Evolutionary conservation across 1,140 invertebrate species (phyloP), one percentile per base, ranked within the genome.

Genomic region (Hirudo medicinalis): DNA sequence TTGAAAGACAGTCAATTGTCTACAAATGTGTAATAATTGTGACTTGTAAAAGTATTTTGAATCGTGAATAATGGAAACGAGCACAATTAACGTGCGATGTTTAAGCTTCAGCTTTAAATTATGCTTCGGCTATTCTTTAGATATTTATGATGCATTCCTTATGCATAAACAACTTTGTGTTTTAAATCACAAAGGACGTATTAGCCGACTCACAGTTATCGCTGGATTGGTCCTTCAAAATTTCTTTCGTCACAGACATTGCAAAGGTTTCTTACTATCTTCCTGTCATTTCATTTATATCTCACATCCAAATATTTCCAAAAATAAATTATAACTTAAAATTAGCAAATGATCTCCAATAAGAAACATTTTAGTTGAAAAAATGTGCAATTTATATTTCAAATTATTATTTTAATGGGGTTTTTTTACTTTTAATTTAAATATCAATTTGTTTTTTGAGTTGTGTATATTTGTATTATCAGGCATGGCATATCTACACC

Each of bases 161-260:
- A 32, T n/a, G 17, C 11, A 25, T 20, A 63, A 63, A 63, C 0
- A 22, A 63, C 17, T 32, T 22, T 63, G 15, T 32, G 29, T 25
- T 32, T 32, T 32, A 63, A 63, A 63, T 63, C 17, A 13, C 29
- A 32, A 63, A 63, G 57, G 57, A 63, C 57, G 19, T 63, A 15
- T 63, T 63, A 20, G 57, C 57, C 29, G 57, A 63, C 29, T 22
- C 29, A 8, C 57, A 63, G 29, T 25, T 32, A 25, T 32, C 57
- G 17, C 0, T 95, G 73, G 93, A 96, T 79, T 89, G 88, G 85
- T 89, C 92, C 83, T 94, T 96, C 79, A 87, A 89, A 78, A 89
- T 91, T 78, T 92, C 91, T 22, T 82, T 96, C 63, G 92, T 94
- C 83, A 89, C 91, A 77, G 93, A 96, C 80, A 89, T 96, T 71